Conservation (phyloP, 2,888 invertebrate species). For the Choristoneura rosaceana region DNA sequence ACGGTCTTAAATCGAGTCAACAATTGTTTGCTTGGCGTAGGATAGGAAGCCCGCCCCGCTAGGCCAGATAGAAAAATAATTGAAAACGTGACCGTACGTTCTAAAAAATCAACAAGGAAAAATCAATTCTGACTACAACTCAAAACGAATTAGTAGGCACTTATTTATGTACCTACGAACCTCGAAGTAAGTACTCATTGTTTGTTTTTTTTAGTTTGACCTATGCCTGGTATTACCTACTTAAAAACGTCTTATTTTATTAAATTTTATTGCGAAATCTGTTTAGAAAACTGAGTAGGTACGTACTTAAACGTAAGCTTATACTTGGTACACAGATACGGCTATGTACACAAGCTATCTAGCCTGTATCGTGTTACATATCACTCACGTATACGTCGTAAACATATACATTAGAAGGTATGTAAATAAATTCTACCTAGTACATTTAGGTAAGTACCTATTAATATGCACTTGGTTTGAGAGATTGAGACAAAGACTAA, state of each 20-base stretch:
- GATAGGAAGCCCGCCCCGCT: too few relatives aligned
- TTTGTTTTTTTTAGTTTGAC: background rate
- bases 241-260: background rate
- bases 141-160: background rate
- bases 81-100: too few relatives aligned
- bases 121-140: background rate
- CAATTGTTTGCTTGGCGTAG: too few relatives aligned
- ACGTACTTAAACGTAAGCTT: too few relatives aligned
- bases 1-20: too few relatives aligned
- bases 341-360: background rate
- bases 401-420: too few relatives aligned
- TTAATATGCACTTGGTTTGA: background rate
- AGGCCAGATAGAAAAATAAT: too few relatives aligned
- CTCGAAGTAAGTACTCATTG: too few relatives aligned
- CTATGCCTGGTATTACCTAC: background rate
- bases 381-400: background rate
- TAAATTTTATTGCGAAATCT: conserved; percentile 2
- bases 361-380: conserved; percentile 15
- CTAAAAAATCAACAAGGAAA: too few relatives aligned
- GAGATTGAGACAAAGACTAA: too few relatives aligned
- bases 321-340: conserved; percentile 6
- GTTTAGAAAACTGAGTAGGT: conserved; percentile 16
- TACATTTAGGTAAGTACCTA: background rate
- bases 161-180: background rate
- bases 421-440: background rate